Percentiles rank a stretch among this genome's conserved stretches.
Evolutionary conservation across 2,113 vertebrate species (phyloP).

Genomic region (Castor canadensis): DNA sequence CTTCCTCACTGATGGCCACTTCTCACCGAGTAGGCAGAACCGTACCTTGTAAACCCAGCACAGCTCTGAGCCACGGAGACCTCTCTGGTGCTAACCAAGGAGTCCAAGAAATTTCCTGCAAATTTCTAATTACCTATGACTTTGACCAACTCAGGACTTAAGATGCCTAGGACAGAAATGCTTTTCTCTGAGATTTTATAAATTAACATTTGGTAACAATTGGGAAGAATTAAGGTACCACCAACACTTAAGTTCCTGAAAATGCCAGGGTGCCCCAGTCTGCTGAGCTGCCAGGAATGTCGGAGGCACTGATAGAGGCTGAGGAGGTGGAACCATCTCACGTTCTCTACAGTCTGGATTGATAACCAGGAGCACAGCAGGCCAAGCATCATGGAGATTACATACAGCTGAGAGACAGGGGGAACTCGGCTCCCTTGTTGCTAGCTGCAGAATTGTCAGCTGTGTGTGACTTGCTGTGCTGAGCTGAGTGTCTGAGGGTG

Average conservation of each 20-base stretch:
- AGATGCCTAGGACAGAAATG: not conserved
- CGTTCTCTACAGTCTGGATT: fast-evolving
- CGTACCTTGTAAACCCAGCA: not conserved
- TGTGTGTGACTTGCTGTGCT: fast-evolving
- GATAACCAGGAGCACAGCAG: not conserved
- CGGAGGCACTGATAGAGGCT: fast-evolving
- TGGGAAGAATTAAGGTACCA: not conserved
- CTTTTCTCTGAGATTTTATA: not conserved
- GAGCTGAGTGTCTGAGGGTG: fast-evolving
- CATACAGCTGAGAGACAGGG: fast-evolving
- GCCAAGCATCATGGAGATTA: too few relatives aligned
- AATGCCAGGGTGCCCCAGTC: not conserved
- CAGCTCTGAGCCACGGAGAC: not conserved
- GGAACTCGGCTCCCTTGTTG: fast-evolving
- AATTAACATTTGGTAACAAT: not conserved
- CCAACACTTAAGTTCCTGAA: not conserved
- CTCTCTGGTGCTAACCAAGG: not conserved
- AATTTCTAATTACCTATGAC: not conserved
- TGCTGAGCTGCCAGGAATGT: fast-evolving
- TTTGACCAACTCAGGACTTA: not conserved
- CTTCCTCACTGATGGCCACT: fast-evolving
- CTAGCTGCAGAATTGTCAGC: fast-evolving
- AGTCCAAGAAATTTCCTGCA: not conserved
- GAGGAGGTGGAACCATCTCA: fast-evolving
- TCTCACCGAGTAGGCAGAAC: not conserved